Evolutionary conservation across 2,888 invertebrate genomes (phyloP), one percentile per base, ranked within the genome.

Genomic region (Xestobium rufovillosum): DNA sequence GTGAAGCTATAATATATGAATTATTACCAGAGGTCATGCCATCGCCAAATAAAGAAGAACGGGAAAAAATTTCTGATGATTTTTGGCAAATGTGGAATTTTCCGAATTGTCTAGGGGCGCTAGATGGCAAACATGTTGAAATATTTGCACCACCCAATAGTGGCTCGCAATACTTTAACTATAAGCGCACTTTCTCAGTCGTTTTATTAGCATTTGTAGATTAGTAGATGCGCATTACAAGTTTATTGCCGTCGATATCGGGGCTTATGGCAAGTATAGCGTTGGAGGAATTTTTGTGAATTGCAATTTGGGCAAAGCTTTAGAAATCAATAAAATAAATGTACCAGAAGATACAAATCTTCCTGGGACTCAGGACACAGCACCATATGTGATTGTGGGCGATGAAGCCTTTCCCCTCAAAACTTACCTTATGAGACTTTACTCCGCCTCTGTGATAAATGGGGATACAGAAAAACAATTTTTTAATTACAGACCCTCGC

Each of bases 401-500:
- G 54, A 54, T 44, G 52, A 52, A 37, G 49, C 52, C 10, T 56
- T 55, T 41, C 50, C 44, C 23, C 38, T 52, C 14, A 45, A 35
- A 36, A 38, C 35, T 16, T 42, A 53, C 38, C 34, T 54, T 14
- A 41, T 54, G 38, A 39, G 55, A 33, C 55, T 51, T 27, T 54
- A n/a, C n/a, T n/a, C n/a, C n/a, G n/a, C 49, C 43, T 47, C 51
- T 33, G 50, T 53, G 17, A 51, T 42, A 34, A 48, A 56, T 42
- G 48, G 57, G 35, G 38, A 48, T 36, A 34, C 27, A 34, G 38
- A 47, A 12, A 41, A 53, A 47, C 47, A 38, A 34, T 47, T 55
- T 40, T 56, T 52, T 42, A 59, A 60, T 42, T 56, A 59, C 45
- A 38, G 30, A 54, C 48, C 42, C 44, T 57, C 36, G 58, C 53